Evolutionary conservation across 1,140 invertebrate genomes (phyloP).

Genomic region (Capitella teleta): DNA sequence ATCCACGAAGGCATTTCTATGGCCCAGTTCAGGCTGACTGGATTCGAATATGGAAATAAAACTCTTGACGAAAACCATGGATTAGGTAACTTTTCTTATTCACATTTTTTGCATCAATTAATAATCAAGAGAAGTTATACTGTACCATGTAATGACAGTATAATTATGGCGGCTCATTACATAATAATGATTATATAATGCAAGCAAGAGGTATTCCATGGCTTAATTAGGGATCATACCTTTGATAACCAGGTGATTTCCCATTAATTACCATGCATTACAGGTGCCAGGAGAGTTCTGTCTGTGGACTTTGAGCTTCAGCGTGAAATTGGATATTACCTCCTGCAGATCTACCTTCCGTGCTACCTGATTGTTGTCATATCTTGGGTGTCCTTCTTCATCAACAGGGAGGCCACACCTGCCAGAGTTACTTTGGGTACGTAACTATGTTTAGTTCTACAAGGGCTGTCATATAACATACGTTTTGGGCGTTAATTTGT

Average conservation of each 20-base stretch:
- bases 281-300: too few relatives aligned
- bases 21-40: constrained; percentile 34
- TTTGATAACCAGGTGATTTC: too few relatives aligned
- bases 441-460: constrained; percentile 10
- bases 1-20: constrained; percentile 28
- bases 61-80: constrained; percentile 15
- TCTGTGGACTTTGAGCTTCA: constrained; percentile 79
- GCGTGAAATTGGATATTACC: constrained; percentile 81
- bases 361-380: constrained; percentile 87
- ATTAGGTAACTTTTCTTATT: too few relatives aligned
- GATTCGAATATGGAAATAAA: constrained; percentile 16
- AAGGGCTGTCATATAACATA: too few relatives aligned
- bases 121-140: too few relatives aligned
- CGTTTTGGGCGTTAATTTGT: background rate
- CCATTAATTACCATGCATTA: too few relatives aligned
- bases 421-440: constrained; percentile 51
- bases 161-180: too few relatives aligned
- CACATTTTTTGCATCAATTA: too few relatives aligned
- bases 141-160: too few relatives aligned
- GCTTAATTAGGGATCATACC: too few relatives aligned
- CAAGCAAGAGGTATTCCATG: too few relatives aligned
- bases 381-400: constrained; percentile 94
- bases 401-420: constrained; percentile 52
- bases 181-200: too few relatives aligned
- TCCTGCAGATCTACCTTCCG: constrained; percentile 86